These are phyloP conservation scores for Cataglyphis cursor DNA, from an alignment of 2,888 invertebrate species.

Conservation along the genomic window DNA sequence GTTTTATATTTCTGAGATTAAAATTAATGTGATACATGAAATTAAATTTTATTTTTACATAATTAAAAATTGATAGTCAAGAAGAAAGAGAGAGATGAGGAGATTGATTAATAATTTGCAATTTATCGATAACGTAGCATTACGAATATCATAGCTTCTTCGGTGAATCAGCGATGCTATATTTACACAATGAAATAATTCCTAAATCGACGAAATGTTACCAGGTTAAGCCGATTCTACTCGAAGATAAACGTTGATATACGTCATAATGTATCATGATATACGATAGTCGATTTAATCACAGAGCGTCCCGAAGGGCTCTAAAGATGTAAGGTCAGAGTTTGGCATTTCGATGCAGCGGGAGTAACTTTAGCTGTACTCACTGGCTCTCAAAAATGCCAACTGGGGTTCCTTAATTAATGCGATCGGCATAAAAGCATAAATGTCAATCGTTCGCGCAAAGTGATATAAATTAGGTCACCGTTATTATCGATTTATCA, in stretches of 20 bases:
- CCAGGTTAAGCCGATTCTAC: conserved; percentile 67
- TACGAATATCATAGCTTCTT: background rate
- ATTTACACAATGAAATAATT: conserved; percentile 9
- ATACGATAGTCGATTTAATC: conserved; percentile 77
- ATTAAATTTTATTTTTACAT: background rate
- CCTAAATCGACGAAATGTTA: conserved; percentile 70
- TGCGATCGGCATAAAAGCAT: conserved; percentile 10
- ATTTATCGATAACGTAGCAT: background rate
- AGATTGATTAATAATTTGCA: background rate
- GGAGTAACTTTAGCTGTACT: conserved; percentile 66
- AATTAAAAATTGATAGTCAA: background rate
- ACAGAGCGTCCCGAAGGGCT: conserved; percentile 78
- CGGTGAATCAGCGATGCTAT: conserved; percentile 11
- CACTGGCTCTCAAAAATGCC: conserved; percentile 72
- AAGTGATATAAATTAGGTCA: conserved; percentile 26
- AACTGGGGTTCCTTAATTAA: conserved; percentile 71
- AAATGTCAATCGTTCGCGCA: conserved; percentile 45
- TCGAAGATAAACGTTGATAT: conserved; percentile 27
- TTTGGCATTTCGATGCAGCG: conserved; percentile 75
- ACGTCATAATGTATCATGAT: conserved; percentile 34
- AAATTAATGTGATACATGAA: background rate
- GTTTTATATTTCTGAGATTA: background rate
- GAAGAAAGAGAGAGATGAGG: background rate
- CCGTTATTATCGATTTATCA: background rate
- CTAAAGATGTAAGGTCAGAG: conserved; percentile 75